phyloP scores from a whole-genome alignment of 2,113 vertebrate genomes.

The Dolichotis patagonum region DNA sequence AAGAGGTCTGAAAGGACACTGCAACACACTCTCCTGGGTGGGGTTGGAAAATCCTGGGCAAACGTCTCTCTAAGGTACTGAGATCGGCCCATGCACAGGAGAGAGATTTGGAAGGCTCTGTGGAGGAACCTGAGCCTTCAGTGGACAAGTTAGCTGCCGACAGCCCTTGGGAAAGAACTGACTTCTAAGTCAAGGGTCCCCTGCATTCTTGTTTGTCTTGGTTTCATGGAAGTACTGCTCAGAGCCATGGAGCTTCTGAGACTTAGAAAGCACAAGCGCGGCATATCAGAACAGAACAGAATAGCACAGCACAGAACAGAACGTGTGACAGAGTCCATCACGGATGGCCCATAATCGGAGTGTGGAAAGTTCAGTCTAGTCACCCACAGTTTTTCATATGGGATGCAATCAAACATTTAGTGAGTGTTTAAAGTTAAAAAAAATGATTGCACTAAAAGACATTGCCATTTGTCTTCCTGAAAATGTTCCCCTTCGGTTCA shows the following conservation, averaged over 20 bases:
- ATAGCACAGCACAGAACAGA: neutral
- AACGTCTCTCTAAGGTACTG: neutral
- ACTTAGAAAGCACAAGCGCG: neutral
- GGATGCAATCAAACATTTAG: neutral
- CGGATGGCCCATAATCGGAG: neutral
- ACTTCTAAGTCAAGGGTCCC: neutral
- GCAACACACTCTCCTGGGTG: neutral
- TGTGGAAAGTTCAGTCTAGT: neutral
- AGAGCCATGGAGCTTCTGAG: neutral
- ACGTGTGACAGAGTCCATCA: neutral
- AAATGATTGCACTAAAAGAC: neutral
- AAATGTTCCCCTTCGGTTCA: neutral
- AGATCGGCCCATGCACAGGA: neutral
- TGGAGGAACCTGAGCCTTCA: neutral
- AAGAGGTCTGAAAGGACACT: neutral
- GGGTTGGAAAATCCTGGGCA: neutral
- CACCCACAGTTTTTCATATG: neutral
- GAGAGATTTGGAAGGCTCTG: neutral
- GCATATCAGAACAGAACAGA: no score
- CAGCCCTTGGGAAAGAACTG: no score
- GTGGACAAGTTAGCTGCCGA: no score
- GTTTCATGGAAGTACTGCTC: neutral
- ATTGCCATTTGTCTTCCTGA: neutral
- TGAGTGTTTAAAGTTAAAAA: neutral
- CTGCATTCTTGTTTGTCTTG: neutral